Percentiles rank a stretch among this genome's conserved stretches.
phyloP scores from a whole-genome alignment of 2,888 invertebrate species.

The Kuschelorhynchus macadamiae region DNA sequence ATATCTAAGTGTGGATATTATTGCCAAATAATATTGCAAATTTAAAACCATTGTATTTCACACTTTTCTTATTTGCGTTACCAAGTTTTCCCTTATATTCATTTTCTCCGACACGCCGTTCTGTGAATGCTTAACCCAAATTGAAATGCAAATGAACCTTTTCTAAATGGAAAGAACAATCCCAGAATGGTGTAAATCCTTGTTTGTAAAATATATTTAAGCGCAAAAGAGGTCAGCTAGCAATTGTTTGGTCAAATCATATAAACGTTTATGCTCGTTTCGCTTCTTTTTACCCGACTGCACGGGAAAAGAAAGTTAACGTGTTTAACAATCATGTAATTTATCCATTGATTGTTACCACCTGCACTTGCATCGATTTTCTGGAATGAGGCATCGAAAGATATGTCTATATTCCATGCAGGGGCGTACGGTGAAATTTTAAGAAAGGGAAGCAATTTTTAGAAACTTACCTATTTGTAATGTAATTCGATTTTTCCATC shows the following conservation, averaged over 20 bases:
- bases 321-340: too few species aligned
- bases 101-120: constrained; percentile 11
- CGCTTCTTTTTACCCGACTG: too few species aligned
- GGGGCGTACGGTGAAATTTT: too few species aligned
- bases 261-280: background rate
- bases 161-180: constrained; percentile 7
- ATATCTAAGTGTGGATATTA: too few species aligned
- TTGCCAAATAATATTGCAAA: background rate
- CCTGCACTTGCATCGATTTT: too few species aligned
- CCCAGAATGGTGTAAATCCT: constrained; percentile 8
- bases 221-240: background rate
- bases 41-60: background rate
- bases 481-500: too few species aligned
- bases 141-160: constrained; percentile 25
- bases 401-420: too few species aligned
- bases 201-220: constrained; percentile 24
- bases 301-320: too few species aligned
- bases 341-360: too few species aligned
- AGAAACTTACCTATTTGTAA: too few species aligned
- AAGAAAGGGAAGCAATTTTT: too few species aligned
- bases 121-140: constrained; percentile 22
- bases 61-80: constrained; percentile 7
- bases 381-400: too few species aligned
- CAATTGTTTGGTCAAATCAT: background rate
- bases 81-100: background rate